Evolutionary conservation across 2,113 vertebrate species (phyloP), one percentile per base, ranked within the genome.

Genomic region (Thunnus maccoyii): DNA sequence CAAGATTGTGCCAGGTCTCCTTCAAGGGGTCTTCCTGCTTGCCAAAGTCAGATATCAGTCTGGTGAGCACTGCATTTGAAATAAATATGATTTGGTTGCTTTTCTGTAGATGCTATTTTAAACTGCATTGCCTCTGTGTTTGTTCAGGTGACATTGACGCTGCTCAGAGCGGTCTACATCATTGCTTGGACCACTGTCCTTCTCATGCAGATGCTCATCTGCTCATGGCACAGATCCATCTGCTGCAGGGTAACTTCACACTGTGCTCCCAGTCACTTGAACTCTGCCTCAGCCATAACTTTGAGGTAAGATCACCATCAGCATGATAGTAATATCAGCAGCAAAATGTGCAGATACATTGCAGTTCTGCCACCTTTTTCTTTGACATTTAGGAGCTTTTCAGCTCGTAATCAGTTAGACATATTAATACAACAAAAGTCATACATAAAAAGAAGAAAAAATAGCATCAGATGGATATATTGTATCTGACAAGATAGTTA

Each of bases 201-300:
- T 96, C 97, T 41, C 95, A 96, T 16, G 95, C 97, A 14, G 97
- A 99, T 48, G 96, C 97, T 65, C 97, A 98, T 84, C 96, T 99
- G 72, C 92, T 99, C 15, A 97, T 99, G 97, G 97, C 98, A 30
- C 98, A 99, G 88, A 97, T 99, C 58, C 95, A 97, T 88, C 93
- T 99, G 80, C 92, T 95, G 83, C 97, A 98, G 83, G 96, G 96
- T 72, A 98, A 96, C 87, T 92, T 95, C 89, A 95, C 95, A 10
- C 86, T 96, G 0, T 98, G 96, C 86, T 96, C 95, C 81, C 97
- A 99, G 78, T 97, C 98, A 72, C 94, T 99, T 86, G 98, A 99
- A 81, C 93, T 98, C 84, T 98, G 97, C 90, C 95, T 99, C 76
- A 98, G 98, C 92, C 96, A 97, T 86, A 96, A 97, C 92, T 99